Evolutionary conservation across 2,113 vertebrate species (phyloP), one percentile per base, ranked within the genome.

Genomic region (Camelus dromedarius): DNA sequence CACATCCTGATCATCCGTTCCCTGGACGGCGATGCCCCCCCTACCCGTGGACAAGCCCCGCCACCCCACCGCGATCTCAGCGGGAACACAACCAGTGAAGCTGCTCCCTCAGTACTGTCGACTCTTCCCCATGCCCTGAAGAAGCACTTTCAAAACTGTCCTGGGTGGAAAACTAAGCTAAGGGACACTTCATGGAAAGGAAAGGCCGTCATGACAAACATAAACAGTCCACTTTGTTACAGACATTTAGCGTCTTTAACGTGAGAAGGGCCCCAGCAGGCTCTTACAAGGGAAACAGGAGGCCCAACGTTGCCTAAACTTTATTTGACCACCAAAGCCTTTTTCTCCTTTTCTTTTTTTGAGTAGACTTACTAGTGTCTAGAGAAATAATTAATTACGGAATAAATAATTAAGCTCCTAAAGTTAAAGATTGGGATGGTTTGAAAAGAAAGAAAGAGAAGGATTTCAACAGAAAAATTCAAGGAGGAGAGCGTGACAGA

Each of bases 21-120:
- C 52, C 60, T 22, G n/a, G n/a, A 28, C 19, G 30, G 20, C 7
- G 7, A 16, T 2, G 46, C 19, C 5, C 16, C 16, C 35, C 8
- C 32, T 12, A 28, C 14, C 3, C 11, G 30, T 12, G n/a, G 75
- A 77, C 6, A 18, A 18, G 14, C 32, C 4, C 15, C 16, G 42
- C 26, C 3, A 30, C 22, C 19, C 19, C 12, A 58, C 1, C 12
- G 0, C 12, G 28, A 18, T 15, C 32, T 76, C 52, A 22, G 11
- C 38, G 35, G 7, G 13, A 87, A 73, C 22, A 20, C 18, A n/a
- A 16, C 3, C 5, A 0, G 0, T 48, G 24, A 58, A 18, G 1
- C 30, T 11, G 22, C 30, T 19, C 73, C 42, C 28, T 72, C 64
- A 46, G n/a, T 5, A 38, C 38, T 19, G 14, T 20, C 30, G 56